Percentiles rank a stretch among this genome's conserved stretches.
These are phyloP conservation scores for Gouania willdenowi DNA, from an alignment of 2,797 vertebrate genomes.

Conservation along the genomic window DNA sequence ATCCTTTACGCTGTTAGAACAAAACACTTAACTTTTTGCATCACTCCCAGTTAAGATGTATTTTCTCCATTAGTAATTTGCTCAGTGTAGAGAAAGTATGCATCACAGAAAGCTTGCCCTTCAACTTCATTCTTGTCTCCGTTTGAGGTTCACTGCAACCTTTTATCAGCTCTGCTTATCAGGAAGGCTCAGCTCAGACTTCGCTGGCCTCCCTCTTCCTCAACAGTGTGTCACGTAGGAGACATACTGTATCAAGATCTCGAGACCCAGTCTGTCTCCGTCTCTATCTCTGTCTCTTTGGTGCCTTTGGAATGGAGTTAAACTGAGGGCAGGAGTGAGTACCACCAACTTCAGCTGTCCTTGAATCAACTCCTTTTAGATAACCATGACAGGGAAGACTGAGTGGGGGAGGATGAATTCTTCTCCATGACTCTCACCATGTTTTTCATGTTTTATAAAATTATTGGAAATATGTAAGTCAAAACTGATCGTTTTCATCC, in stretches of 20 bases:
- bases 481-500: too few species aligned
- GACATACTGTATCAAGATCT: constrained; percentile 29
- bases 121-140: constrained; percentile 20
- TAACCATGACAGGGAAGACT: not conserved
- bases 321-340: too few species aligned
- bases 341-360: too few species aligned
- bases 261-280: constrained; percentile 31
- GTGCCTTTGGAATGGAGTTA: not conserved
- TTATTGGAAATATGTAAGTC: too few species aligned
- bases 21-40: too few species aligned
- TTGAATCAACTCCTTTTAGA: too few species aligned
- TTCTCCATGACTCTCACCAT: too few species aligned
- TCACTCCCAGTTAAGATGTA: too few species aligned
- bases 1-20: too few species aligned
- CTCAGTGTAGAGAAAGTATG: constrained; percentile 10
- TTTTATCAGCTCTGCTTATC: constrained; percentile 58
- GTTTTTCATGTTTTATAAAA: too few species aligned
- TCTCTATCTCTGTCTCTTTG: constrained; percentile 3
- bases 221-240: constrained; percentile 22
- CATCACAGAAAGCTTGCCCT: constrained; percentile 29
- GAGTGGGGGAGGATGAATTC: too few species aligned
- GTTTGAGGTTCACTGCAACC: constrained; percentile 33
- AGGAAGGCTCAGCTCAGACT: constrained; percentile 36
- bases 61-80: constrained; percentile 11
- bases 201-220: constrained; percentile 43